Conservation (phyloP, 1,140 invertebrate species). For the Periplaneta americana region DNA sequence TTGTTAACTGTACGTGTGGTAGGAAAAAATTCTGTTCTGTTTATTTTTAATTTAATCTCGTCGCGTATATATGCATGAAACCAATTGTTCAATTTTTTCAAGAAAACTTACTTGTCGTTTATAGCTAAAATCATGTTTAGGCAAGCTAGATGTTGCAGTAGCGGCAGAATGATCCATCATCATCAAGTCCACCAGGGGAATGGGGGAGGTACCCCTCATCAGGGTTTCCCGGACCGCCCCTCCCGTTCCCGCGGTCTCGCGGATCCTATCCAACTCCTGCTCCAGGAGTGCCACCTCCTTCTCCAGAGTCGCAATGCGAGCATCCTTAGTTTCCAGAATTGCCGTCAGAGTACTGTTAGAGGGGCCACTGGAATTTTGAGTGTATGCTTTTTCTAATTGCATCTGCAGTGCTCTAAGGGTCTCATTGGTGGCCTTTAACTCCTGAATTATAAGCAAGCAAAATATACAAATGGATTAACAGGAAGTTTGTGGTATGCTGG, state of each 20-base stretch:
- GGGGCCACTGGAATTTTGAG: conserved; percentile 44
- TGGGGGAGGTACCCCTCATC: neutral
- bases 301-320: conserved; percentile 77
- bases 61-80: neutral
- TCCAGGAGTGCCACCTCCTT: conserved; percentile 69
- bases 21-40: neutral
- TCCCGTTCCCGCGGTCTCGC: conserved; percentile 24
- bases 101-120: conserved; percentile 69
- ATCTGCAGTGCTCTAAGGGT: conserved; percentile 69
- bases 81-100: neutral
- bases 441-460: conserved; percentile 43
- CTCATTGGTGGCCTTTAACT: conserved; percentile 75
- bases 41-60: too few species aligned
- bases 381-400: conserved; percentile 67
- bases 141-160: conserved; percentile 24
- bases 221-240: neutral
- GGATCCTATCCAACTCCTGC: conserved; percentile 58
- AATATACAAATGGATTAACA: conserved; percentile 4
- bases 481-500: neutral
- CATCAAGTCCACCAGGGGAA: neutral
- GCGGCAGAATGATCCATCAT: conserved; percentile 30
- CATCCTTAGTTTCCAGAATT: conserved; percentile 78
- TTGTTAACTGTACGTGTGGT: neutral
- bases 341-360: conserved; percentile 35
- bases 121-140: conserved; percentile 55